These are phyloP conservation scores for Amphipyra berbera DNA, from an alignment of 2,888 invertebrate genomes.

Conservation along the genomic window DNA sequence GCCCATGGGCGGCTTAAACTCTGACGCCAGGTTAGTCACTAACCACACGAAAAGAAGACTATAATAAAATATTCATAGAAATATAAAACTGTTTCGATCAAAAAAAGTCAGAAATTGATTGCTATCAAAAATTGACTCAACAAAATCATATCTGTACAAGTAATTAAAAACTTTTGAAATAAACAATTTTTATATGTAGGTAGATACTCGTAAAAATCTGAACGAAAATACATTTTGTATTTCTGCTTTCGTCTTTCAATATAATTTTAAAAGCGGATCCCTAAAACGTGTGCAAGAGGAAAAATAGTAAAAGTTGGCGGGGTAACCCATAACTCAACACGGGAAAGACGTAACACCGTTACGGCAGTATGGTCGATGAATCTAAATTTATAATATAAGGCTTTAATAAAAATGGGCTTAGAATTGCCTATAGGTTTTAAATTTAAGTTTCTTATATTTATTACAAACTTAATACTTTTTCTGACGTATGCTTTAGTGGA, in stretches of 20 bases:
- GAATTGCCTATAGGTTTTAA: neutral
- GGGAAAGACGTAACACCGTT: conserved; percentile 51
- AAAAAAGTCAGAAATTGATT: too few relatives aligned
- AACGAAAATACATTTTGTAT: conserved; percentile 7
- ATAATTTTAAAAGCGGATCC: conserved; percentile 34
- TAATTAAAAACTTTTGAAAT: conserved; percentile 8
- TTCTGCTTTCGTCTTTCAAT: conserved; percentile 6
- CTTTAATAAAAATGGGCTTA: conserved; percentile 26
- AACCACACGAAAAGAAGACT: too few relatives aligned
- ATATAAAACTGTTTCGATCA: too few relatives aligned
- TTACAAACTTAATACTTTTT: too few relatives aligned
- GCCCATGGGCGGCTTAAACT: too few relatives aligned
- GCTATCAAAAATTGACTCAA: too few relatives aligned
- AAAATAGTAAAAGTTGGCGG: conserved; percentile 57
- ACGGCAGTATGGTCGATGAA: conserved; percentile 44
- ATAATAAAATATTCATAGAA: too few relatives aligned
- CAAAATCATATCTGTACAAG: neutral
- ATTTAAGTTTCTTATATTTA: too few relatives aligned
- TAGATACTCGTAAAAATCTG: conserved; percentile 24
- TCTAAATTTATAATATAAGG: conserved; percentile 48
- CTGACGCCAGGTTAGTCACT: too few relatives aligned
- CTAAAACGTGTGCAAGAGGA: conserved; percentile 56
- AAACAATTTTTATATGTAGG: neutral
- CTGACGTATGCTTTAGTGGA: too few relatives aligned
- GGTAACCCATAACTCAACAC: conserved; percentile 56